A percentile compares a stretch with the other conserved stretches of the same genome.
Conservation (phyloP, 1,140 invertebrate genomes). For the Achroia grisella region DNA sequence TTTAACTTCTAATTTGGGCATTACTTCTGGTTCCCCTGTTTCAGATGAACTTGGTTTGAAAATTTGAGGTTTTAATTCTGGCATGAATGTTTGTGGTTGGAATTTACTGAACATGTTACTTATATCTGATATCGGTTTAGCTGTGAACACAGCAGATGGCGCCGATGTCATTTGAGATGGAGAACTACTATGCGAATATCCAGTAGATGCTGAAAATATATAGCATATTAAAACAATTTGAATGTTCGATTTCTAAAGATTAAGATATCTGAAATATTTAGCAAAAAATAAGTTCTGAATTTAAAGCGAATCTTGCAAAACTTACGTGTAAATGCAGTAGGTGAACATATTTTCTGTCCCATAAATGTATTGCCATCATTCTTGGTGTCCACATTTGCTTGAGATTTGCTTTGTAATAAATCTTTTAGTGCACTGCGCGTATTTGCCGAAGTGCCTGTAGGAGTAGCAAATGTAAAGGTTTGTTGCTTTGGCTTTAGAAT, state of each 20-base stretch:
- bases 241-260: no score
- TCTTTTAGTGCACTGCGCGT: conserved; percentile 36
- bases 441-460: conserved; percentile 9
- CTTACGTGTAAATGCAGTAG: conserved; percentile 40
- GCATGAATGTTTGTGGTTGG: conserved; percentile 13
- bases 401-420: conserved; percentile 33
- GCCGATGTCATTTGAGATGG: not conserved
- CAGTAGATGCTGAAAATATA: conserved; percentile 8
- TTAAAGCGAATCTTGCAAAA: conserved; percentile 6
- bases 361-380: conserved; percentile 46
- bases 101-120: conserved; percentile 27
- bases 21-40: conserved; percentile 41
- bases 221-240: conserved; percentile 1
- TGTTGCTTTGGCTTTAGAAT: conserved; percentile 3
- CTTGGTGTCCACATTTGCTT: conserved; percentile 15
- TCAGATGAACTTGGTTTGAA: conserved; percentile 16
- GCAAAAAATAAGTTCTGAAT: not conserved
- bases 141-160: conserved; percentile 13
- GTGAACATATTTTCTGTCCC: conserved; percentile 56
- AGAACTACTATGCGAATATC: not conserved
- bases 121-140: conserved; percentile 27
- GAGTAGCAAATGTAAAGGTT: conserved; percentile 2
- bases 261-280: no score
- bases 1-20: conserved; percentile 22
- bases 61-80: conserved; percentile 4